Conservation (phyloP, 2,113 vertebrate genomes). For the Festucalex cinctus region DNA sequence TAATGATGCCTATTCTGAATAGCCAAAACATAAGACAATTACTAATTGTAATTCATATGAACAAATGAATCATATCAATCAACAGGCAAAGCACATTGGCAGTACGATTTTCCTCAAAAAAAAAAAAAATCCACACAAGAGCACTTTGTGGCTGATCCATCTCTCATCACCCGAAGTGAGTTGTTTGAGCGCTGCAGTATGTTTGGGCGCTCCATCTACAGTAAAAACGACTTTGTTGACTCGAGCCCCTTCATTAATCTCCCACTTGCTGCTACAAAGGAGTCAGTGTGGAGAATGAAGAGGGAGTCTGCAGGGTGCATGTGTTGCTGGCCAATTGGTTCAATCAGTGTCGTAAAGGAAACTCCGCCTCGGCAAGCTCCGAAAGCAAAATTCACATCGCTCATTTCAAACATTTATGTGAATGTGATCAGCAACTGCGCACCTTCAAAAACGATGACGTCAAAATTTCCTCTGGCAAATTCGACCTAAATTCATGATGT, state of each 20-base stretch:
- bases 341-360: constrained; percentile 48
- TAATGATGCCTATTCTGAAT: too few species aligned
- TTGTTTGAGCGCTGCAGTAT: constrained; percentile 26
- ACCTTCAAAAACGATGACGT: background rate
- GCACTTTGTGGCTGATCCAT: constrained; percentile 27
- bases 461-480: background rate
- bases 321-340: constrained; percentile 44
- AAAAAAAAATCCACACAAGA: constrained; percentile 12
- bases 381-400: constrained; percentile 29
- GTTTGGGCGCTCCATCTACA: constrained; percentile 32
- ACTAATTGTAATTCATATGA: background rate
- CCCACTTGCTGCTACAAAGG: constrained; percentile 39
- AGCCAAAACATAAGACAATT: background rate
- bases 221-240: constrained; percentile 47
- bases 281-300: constrained; percentile 43
- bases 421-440: background rate
- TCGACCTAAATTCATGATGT: too few species aligned
- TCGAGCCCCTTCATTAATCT: constrained; percentile 59
- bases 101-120: background rate
- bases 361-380: constrained; percentile 32
- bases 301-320: constrained; percentile 28
- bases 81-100: constrained; percentile 3
- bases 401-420: constrained; percentile 32
- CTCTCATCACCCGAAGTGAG: constrained; percentile 22
- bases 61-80: background rate